Evolutionary conservation across 1,140 invertebrate species (phyloP), one percentile per base, ranked within the genome.

Genomic region (Medauroidea extradentata): DNA sequence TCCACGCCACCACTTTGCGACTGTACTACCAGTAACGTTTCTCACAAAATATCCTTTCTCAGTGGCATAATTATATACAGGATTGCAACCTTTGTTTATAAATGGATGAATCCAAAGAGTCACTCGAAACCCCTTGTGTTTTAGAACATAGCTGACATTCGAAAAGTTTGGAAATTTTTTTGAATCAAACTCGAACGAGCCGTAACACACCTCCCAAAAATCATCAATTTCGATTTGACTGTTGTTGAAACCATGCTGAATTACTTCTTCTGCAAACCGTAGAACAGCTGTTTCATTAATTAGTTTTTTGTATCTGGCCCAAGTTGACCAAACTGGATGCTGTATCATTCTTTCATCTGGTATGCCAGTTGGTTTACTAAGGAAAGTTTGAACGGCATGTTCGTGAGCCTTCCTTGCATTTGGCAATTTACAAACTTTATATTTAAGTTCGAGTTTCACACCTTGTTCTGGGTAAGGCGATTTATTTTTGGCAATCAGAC

Each of bases 71-170:
- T 82, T 83, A 61, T 82, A 85, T 5, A 79, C 78, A 11, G 79
- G 71, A 8, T 27, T 8, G 67, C 91, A 94, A 27, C 84, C 78
- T 51, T 80, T 78, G 67, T 94, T 93, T 24, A 94, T 88, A 65
- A 96, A 96, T 0, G 93, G 94, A 81, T 94, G 92, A 16, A 92
- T 82, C 91, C 93, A 96, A 0, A 96, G 71, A 0, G 91, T 90
- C 0, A 91, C 84, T 1, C 85, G 77, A 65, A 88, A 91, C 0
- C 84, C 85, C 61, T 83, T 71, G 0, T 67, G 63, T 63, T 89
- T 85, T 0, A 93, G 62, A n/a, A 82, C 67, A 2, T 75, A 65
- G 0, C 82, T 78, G 0, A 85, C 72, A 13, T 73, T 65, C 3
- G 75, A 79, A 8, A 91, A 81, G 63, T 92, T 76, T 0, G 87